Evolutionary conservation across 1,140 invertebrate genomes (phyloP).

Genomic region (Thaumetopoea pityocampa): DNA sequence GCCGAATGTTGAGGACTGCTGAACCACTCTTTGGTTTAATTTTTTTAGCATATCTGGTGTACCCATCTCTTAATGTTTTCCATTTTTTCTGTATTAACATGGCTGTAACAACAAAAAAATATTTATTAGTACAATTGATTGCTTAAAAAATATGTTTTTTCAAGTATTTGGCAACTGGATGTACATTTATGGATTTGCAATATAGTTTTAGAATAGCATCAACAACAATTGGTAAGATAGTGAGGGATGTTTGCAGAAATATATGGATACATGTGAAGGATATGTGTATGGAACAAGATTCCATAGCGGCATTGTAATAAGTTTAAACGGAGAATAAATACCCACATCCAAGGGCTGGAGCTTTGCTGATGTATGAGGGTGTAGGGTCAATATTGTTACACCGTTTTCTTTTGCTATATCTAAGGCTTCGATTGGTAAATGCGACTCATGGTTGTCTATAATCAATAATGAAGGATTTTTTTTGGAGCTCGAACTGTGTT

Average conservation of each 20-base stretch:
- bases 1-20: constrained; percentile 16
- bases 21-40: constrained; percentile 27
- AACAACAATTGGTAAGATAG: constrained; percentile 33
- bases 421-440: constrained; percentile 34
- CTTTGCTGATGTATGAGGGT: constrained; percentile 49
- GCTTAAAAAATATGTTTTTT: constrained; percentile 17
- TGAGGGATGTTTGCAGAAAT: constrained; percentile 32
- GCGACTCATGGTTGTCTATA: constrained; percentile 60
- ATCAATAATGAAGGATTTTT: constrained; percentile 56
- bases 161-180: constrained; percentile 40
- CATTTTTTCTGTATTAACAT: constrained; percentile 26
- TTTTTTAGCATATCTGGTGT: constrained; percentile 24
- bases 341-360: constrained; percentile 70
- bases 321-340: constrained; percentile 51
- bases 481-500: constrained; percentile 33
- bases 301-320: constrained; percentile 34
- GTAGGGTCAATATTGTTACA: constrained; percentile 45
- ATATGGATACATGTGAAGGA: constrained; percentile 35
- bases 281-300: constrained; percentile 29
- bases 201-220: constrained; percentile 40
- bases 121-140: constrained; percentile 21
- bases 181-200: constrained; percentile 40
- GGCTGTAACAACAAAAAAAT: constrained; percentile 26
- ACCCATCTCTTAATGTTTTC: constrained; percentile 25
- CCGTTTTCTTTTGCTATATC: constrained; percentile 34